Evolutionary conservation across 1,140 invertebrate genomes (phyloP), one percentile per base, ranked within the genome.

Genomic region (Cyphomyrmex costatus): DNA sequence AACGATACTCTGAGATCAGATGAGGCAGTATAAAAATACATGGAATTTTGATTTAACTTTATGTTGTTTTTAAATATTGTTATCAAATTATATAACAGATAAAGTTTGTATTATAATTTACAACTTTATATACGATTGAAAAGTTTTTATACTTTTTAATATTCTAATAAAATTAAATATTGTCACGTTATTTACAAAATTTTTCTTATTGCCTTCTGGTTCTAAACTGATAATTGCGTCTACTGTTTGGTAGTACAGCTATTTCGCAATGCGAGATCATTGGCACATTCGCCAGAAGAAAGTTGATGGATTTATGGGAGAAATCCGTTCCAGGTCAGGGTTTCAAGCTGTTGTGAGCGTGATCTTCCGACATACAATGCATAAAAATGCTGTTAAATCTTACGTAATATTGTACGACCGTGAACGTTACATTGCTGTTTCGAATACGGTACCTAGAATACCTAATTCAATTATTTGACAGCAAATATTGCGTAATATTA

Each of bases 391-490:
- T 58, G 24, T 71, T 82, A 73, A 83, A 74, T 74, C 68, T 83
- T 83, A 83, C 10, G 24, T 74, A 83, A 83, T 61, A 33, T 56
- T 7, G 14, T 24, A 30, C 24, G 58, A 24, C 70, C 74, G 56
- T 89, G 77, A 86, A 71, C 42, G 19, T 53, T 21, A 86, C 88
- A 86, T 87, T 71, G 87, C 51, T 2, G 56, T 70, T 65, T 79
- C 63, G 46, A 60, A 68, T 21, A 30, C 79, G 14, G 86, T 89
- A 53, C 65, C 36, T 16, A 10, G 21, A 61, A 21, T 42, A 42
- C 46, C 58, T 68, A 66, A 89, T 60, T 84, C 71, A 83, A 89
- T 89, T 89, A 89, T 63, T 19, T 53, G 42, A n/a, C 58, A 24
- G 51, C 46, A 63, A 71, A 30, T 58, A 56, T 89, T 89, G 33